These are phyloP conservation scores for Stenichneumon culpator DNA, from an alignment of 2,888 invertebrate species.

Conservation along the genomic window DNA sequence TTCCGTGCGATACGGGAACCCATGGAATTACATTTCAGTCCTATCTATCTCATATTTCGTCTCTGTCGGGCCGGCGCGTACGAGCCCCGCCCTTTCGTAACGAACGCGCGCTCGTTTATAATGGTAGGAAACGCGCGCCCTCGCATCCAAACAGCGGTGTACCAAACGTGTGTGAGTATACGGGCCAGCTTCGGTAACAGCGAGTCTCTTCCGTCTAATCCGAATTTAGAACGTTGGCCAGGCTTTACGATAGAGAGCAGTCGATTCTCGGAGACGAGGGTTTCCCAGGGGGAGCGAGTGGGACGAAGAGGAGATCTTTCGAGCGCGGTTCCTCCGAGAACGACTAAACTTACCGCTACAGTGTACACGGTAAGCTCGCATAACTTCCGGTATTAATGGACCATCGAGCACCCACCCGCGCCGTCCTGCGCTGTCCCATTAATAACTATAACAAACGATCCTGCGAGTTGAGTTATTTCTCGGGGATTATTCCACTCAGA, in stretches of 20 bases:
- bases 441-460: conserved; percentile 17
- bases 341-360: conserved; percentile 26
- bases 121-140: neutral
- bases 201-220: conserved; percentile 57
- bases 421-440: conserved; percentile 9
- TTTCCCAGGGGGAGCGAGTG: conserved; percentile 15
- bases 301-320: conserved; percentile 17
- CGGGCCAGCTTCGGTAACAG: neutral
- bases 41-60: conserved; percentile 44
- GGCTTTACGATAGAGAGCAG: conserved; percentile 54
- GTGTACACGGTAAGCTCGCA: conserved; percentile 15
- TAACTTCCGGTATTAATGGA: conserved; percentile 65
- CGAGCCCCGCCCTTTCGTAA: conserved; percentile 48
- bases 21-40: conserved; percentile 60
- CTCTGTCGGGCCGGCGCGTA: neutral
- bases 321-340: neutral
- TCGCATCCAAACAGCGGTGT: conserved; percentile 1
- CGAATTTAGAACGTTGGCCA: conserved; percentile 65
- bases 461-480: conserved; percentile 26
- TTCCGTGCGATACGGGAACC: conserved; percentile 45
- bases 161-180: conserved; percentile 8
- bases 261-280: conserved; percentile 51
- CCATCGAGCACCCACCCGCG: conserved; percentile 23
- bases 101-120: conserved; percentile 1
- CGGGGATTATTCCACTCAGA: conserved; percentile 11